Evolutionary conservation across 2,797 vertebrate species (phyloP), one percentile per base, ranked within the genome.

Genomic region (Phrynocephalus vlangalii): DNA sequence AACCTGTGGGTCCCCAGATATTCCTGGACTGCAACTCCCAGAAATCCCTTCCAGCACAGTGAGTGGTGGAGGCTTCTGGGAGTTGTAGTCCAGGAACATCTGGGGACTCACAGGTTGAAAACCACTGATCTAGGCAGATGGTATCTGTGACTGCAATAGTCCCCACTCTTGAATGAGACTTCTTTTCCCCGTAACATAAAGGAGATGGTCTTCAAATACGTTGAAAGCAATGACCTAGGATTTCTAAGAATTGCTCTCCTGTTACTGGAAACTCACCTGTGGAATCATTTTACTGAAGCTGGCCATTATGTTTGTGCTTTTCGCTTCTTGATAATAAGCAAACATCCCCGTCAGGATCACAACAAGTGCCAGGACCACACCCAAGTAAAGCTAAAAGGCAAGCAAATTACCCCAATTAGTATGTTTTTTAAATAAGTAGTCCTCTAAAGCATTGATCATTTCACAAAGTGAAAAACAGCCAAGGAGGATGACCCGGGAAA

Each of bases 261-360:
- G 6, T 20, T 15, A 56, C 79, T 48, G 9, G 52, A n/a, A 11
- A 93, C 96, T 95, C 52, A 97, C 97, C 96, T 97, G 97, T 1
- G 97, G 97, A 52, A 97, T 97, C 97, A 97, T 97, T 93, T 97
- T 96, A 63, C 94, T 96, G 95, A 97, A 97, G 92, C 97, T 97
- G 87, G 97, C 95, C 96, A 97, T 97, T 91, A 97, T 97, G 91
- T 97, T 97, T 18, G 97, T 97, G 89, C 97, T 97, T 93, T 97
- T 97, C 24, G 97, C 97, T 92, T 97, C 97, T 93, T 97, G 97
- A 77, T 97, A 97, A 90, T 97, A 97, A 79, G 97, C 97, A 26
- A 97, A 97, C 87, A 97, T 91, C 1, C 97, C 97, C 0, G 97
- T 97, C 72, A 97, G 94, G 90, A 97, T 91, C 75, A 97, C 97